A percentile compares a stretch with the other conserved stretches of the same genome.
Evolutionary conservation across 2,888 invertebrate genomes (phyloP).

Genomic region (Cetonia aurata): DNA sequence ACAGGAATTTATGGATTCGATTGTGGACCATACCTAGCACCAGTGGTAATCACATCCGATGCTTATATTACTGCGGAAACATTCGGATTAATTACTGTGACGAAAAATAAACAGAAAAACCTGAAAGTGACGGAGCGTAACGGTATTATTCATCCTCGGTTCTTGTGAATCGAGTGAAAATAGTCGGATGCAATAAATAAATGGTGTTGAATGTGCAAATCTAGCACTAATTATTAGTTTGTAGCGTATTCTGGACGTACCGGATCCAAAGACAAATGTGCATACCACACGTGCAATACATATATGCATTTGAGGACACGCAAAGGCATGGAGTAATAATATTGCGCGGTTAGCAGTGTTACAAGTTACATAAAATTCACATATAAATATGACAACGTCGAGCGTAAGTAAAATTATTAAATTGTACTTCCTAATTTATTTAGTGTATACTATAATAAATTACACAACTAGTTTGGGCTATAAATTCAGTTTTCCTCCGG

Average conservation of each 20-base stretch:
- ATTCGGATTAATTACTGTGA: conserved; percentile 13
- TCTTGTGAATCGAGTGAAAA: conserved; percentile 29
- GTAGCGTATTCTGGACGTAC: conserved; percentile 17
- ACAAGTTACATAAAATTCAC: too few relatives aligned
- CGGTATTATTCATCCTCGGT: conserved; percentile 17
- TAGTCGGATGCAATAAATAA: conserved; percentile 37
- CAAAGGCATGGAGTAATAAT: too few relatives aligned
- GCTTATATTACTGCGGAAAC: conserved; percentile 18
- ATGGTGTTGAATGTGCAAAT: conserved; percentile 39
- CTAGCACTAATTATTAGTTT: conserved; percentile 41
- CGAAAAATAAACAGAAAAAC: conserved; percentile 19
- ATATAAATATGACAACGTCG: too few relatives aligned
- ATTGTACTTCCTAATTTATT: too few relatives aligned
- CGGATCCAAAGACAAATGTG: conserved; percentile 2
- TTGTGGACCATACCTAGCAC: too few relatives aligned
- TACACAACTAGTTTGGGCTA: too few relatives aligned
- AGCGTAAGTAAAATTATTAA: too few relatives aligned
- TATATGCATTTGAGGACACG: too few relatives aligned
- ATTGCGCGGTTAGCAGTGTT: too few relatives aligned
- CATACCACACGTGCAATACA: neutral
- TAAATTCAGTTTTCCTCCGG: too few relatives aligned
- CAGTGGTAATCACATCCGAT: conserved; percentile 4
- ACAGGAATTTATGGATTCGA: too few relatives aligned
- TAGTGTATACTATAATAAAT: too few relatives aligned
- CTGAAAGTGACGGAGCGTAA: conserved; percentile 23